These are phyloP conservation scores for Cyphomyrus plagiostoma DNA, from an alignment of 2,113 vertebrate genomes.

Conservation along the genomic window DNA sequence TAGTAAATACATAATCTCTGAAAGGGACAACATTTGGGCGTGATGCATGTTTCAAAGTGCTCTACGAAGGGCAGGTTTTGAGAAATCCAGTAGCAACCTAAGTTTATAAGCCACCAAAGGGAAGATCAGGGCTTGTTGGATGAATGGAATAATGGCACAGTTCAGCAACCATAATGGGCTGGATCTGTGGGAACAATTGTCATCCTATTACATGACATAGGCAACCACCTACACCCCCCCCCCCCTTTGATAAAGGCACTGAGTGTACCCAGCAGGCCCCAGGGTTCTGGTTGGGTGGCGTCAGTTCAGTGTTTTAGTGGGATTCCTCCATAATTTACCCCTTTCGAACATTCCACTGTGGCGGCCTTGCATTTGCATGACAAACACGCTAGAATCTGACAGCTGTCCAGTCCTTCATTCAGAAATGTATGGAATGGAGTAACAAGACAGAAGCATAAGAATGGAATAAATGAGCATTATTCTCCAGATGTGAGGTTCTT, in stretches of 20 bases:
- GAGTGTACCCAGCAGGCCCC: background rate
- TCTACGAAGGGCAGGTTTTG: background rate
- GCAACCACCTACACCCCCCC: no score
- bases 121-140: background rate
- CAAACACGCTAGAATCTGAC: background rate
- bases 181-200: background rate
- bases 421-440: background rate
- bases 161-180: background rate
- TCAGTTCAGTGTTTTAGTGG: background rate
- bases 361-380: background rate
- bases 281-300: background rate
- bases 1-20: background rate
- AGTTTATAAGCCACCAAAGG: background rate
- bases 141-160: background rate
- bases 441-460: background rate
- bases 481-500: background rate
- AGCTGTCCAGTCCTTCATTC: background rate
- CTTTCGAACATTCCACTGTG: background rate
- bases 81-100: background rate
- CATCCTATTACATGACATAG: no score
- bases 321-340: background rate
- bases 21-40: background rate
- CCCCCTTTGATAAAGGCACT: background rate
- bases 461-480: background rate
- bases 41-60: background rate